phyloP scores from a whole-genome alignment of 2,797 vertebrate genomes.

The Microcaecilia unicolor region DNA sequence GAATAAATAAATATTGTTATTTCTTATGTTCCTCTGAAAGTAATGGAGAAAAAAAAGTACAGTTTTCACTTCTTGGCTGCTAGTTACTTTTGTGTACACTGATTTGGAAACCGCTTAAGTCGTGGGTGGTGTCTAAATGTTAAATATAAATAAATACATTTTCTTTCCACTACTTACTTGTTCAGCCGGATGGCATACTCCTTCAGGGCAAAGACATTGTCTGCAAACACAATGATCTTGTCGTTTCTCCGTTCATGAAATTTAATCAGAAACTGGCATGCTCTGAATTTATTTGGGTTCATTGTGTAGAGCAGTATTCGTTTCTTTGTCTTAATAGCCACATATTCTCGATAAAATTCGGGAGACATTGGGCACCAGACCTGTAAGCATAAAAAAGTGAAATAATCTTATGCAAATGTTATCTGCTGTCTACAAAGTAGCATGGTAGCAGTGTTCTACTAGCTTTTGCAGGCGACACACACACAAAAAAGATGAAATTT shows the following conservation, averaged over 20 bases:
- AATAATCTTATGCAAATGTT: neutral
- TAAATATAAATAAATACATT: no score
- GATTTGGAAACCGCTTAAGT: no score
- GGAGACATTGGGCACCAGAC: constrained; percentile 98
- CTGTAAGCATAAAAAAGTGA: constrained; percentile 44
- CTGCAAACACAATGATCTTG: constrained; percentile 97
- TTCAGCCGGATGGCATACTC: constrained; percentile 91
- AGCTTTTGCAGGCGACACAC: no score
- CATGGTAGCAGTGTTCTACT: no score
- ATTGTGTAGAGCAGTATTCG: constrained; percentile 92
- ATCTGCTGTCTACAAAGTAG: no score
- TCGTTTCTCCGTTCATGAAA: constrained; percentile 96
- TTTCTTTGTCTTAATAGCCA: constrained; percentile 94
- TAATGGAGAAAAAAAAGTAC: no score
- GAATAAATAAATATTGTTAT: no score
- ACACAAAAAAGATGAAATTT: no score
- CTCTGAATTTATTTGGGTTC: constrained; percentile 97
- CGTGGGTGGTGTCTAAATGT: no score
- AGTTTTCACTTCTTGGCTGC: no score
- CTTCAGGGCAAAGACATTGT: constrained; percentile 95
- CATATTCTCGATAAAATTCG: constrained; percentile 94
- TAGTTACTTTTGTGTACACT: no score
- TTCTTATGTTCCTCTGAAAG: no score
- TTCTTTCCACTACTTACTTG: constrained; percentile 66
- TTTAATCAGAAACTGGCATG: constrained; percentile 95